Evolutionary conservation across 2,888 invertebrate genomes (phyloP).

Genomic region (Dendrolimus houi): DNA sequence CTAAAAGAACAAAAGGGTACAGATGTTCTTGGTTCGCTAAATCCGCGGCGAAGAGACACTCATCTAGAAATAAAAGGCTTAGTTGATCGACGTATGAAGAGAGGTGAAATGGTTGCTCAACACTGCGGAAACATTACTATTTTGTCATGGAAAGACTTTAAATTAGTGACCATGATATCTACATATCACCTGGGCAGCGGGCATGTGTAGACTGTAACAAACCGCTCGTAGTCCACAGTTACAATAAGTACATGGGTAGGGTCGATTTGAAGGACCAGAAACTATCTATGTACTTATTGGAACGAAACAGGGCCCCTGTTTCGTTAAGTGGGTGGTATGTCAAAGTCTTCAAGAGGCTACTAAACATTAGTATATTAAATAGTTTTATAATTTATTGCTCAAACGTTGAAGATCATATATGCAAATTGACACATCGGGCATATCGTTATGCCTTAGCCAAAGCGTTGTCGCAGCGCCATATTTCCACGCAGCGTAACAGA

Average conservation of each 20-base stretch:
- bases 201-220: conserved; percentile 2
- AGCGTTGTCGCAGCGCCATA: too few relatives aligned
- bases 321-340: conserved; percentile 17
- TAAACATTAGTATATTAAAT: too few relatives aligned
- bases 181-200: conserved; percentile 2
- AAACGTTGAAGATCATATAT: too few relatives aligned
- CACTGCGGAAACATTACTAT: conserved; percentile 8
- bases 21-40: not conserved
- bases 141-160: conserved; percentile 9
- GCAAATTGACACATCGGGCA: too few relatives aligned
- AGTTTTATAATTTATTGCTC: too few relatives aligned
- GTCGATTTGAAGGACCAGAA: conserved; percentile 19
- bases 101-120: conserved; percentile 3
- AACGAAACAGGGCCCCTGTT: conserved; percentile 12
- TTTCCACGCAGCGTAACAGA: too few relatives aligned
- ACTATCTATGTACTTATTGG: conserved; percentile 15
- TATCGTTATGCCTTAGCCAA: too few relatives aligned
- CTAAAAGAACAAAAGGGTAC: not conserved
- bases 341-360: conserved; percentile 13
- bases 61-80: not conserved
- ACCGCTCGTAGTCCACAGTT: conserved; percentile 8
- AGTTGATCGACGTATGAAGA: not conserved
- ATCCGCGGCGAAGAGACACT: not conserved
- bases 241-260: conserved; percentile 18
- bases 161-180: not conserved